These are phyloP conservation scores for Trichonephila clavata DNA, from an alignment of 1,140 invertebrate species.

Conservation along the genomic window DNA sequence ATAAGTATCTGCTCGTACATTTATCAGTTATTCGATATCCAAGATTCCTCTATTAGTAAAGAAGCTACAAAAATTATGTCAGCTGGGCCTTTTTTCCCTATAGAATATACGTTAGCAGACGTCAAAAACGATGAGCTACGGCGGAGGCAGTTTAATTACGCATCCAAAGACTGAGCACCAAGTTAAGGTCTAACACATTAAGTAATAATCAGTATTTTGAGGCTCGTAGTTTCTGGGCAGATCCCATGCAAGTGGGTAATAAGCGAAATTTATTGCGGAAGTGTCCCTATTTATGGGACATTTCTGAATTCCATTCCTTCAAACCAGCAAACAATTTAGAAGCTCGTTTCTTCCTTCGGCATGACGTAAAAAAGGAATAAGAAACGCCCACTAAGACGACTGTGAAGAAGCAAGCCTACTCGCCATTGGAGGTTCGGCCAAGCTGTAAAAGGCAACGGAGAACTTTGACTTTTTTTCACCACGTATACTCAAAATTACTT, in stretches of 20 bases:
- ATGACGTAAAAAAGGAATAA: constrained; percentile 32
- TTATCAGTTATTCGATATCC: too few species aligned
- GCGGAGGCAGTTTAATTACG: constrained; percentile 39
- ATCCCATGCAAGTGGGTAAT: constrained; percentile 27
- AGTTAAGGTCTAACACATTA: constrained; percentile 23
- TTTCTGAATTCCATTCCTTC: constrained; percentile 60
- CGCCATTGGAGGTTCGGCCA: constrained; percentile 13
- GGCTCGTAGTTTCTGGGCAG: not conserved
- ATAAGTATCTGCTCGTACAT: too few species aligned
- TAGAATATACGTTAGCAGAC: not conserved
- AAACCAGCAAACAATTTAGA: constrained; percentile 46
- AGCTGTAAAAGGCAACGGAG: constrained; percentile 12
- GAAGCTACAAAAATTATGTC: not conserved
- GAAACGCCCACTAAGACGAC: constrained; percentile 60
- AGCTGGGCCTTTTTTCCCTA: not conserved
- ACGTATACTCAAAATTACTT: constrained; percentile 39
- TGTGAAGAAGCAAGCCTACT: not conserved
- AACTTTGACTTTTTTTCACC: not conserved
- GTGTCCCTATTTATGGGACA: constrained; percentile 63
- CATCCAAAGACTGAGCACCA: constrained; percentile 5
- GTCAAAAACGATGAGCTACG: not conserved
- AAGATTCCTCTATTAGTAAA: not conserved
- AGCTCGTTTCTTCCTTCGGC: constrained; percentile 48
- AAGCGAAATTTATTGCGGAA: constrained; percentile 65
- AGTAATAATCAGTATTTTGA: constrained; percentile 31